Evolutionary conservation across 2,113 vertebrate genomes (phyloP).

Genomic region (Salvelinus fontinalis): DNA sequence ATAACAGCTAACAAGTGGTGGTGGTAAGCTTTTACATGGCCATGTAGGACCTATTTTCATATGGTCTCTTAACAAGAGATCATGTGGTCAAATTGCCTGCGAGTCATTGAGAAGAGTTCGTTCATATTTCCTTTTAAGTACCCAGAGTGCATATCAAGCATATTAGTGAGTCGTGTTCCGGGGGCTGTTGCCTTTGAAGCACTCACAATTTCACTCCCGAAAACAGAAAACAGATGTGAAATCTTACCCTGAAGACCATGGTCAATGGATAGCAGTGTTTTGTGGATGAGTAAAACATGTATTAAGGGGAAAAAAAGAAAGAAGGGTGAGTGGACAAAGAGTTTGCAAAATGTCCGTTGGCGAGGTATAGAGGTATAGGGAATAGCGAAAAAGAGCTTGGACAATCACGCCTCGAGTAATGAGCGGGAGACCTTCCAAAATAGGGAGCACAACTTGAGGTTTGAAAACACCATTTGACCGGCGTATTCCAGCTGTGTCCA

Average conservation of each 20-base stretch:
- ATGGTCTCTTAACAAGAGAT: background rate
- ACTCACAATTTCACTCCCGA: conserved; percentile 10
- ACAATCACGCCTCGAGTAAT: conserved; percentile 33
- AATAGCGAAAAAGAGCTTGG: background rate
- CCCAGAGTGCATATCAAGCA: conserved; percentile 1
- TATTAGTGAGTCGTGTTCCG: conserved; percentile 18
- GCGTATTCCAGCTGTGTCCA: conserved; percentile 54
- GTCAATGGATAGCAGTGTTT: conserved; percentile 2
- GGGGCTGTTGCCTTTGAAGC: conserved; percentile 13
- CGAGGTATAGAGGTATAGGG: background rate
- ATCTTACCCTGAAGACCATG: background rate
- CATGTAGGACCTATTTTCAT: background rate
- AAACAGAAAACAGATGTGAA: conserved; percentile 26
- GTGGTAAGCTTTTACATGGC: background rate
- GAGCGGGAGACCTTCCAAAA: conserved; percentile 31
- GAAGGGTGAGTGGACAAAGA: background rate
- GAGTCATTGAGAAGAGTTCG: conserved; percentile 1
- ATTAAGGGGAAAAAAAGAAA: background rate
- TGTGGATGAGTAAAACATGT: conserved; percentile 11
- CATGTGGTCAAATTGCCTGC: background rate
- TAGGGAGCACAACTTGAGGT: conserved; percentile 31
- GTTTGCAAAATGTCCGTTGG: background rate
- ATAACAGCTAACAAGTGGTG: background rate
- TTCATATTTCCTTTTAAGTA: background rate
- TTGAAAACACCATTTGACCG: conserved; percentile 43